Base-by-base conservation (phyloP, 2,888 invertebrate genomes). In the Selenia dentaria region DNA sequence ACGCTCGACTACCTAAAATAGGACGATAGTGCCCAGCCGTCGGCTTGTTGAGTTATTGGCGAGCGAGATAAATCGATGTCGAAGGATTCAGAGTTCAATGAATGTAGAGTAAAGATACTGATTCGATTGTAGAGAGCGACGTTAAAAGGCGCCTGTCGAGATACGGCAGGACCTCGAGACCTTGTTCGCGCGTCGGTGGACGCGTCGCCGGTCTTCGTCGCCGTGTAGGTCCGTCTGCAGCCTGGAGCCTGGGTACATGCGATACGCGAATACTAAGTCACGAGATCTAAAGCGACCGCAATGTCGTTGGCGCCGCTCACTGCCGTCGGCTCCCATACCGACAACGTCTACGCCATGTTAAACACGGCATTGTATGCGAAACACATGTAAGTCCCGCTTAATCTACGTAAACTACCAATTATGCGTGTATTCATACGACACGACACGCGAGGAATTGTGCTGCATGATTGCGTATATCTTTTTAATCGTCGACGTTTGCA, bases 161-260 rank as follows among this genome's bases (percentile, higher is more conserved):
- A 86, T 86, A 85, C 72, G 68, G 64, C 68, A 65, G 83, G 81
- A 80, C 83, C 82, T 84, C 71, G 65, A 77, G 85, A 85, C 86
- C 86, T 87, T 87, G 87, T 74, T 76, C 73, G 58, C 72, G 79
- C 85, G 83, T 74, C 74, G 66, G 46, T 54, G 58, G 66, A 45
- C 62, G 35, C 35, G 26, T 45, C 22, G 22, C 4, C 16, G 22
- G 22, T 22, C 22, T 6, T 22, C 54, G 54, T 57, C 63, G 63
- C 57, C 61, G 33, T 31, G 59, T 56, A 67, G 71, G 48, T 61
- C 62, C 65, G 70, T 60, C 70, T 56, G 49, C 52, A 51, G 59
- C 57, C 60, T 70, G 72, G 60, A 67, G 64, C 64, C 64, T 63
- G 70, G 66, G 70, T 67, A 65, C 67, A 67, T 59, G 69, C 67